Evolutionary conservation across 1,140 invertebrate species (phyloP).

Genomic region (Heliothis virescens): DNA sequence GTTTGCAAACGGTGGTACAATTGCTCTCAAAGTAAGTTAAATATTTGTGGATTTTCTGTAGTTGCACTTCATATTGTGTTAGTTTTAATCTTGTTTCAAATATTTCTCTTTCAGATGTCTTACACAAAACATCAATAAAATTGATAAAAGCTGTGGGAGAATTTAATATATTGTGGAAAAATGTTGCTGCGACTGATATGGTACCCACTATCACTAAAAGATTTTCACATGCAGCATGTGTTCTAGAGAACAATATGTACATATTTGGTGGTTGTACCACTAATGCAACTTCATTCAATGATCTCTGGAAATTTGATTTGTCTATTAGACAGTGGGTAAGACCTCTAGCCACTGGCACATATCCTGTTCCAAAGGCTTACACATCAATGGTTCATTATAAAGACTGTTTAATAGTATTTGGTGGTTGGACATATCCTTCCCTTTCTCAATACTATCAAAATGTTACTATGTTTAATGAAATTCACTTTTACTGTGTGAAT

Average conservation of each 20-base stretch:
- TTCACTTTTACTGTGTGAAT: constrained; percentile 95
- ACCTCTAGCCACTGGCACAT: constrained; percentile 93
- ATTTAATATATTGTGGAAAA: constrained; percentile 90
- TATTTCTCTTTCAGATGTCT: constrained; percentile 88
- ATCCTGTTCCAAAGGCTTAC: constrained; percentile 98
- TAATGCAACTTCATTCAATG: constrained; percentile 98
- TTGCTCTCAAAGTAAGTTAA: constrained; percentile 91
- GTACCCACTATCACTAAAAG: constrained; percentile 93
- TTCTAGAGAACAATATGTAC: constrained; percentile 95
- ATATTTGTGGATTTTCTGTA: not conserved
- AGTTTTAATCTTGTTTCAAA: constrained; percentile 6
- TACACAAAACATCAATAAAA: constrained; percentile 89
- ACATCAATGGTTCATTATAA: constrained; percentile 95
- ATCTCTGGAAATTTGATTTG: constrained; percentile 97
- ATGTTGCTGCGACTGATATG: constrained; percentile 85
- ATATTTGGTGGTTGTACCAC: constrained; percentile 98
- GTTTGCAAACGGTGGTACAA: constrained; percentile 95
- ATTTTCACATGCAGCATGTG: constrained; percentile 96
- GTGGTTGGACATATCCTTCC: constrained; percentile 98
- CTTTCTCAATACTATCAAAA: constrained; percentile 96
- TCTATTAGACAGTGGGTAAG: constrained; percentile 93
- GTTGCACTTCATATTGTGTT: not conserved
- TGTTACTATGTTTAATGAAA: constrained; percentile 96
- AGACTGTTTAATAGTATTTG: constrained; percentile 95
- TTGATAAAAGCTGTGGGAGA: constrained; percentile 89